Conservation (phyloP, 2,113 vertebrate species). For the Nothobranchius kuhntae region DNA sequence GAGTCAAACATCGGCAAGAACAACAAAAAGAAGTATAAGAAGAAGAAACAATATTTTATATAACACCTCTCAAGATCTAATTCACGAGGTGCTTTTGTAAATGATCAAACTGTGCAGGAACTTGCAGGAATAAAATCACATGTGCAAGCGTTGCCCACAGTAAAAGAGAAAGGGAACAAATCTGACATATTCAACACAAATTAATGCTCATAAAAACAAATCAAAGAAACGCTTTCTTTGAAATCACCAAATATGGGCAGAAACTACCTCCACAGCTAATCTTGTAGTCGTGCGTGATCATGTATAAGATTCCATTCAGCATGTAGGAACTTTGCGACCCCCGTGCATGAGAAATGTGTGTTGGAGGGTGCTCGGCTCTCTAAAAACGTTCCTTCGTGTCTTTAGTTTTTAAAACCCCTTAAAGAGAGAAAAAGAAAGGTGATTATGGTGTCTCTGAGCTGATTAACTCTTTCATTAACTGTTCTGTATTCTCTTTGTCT, state of each 20-base stretch:
- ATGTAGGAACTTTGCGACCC: slow-evolving; percentile 3
- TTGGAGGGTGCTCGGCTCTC: not conserved
- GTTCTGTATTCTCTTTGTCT: slow-evolving; percentile 35
- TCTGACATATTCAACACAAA: too few relatives aligned
- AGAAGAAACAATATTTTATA: too few relatives aligned
- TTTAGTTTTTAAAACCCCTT: slow-evolving; percentile 18
- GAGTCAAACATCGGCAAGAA: too few relatives aligned
- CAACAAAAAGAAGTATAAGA: too few relatives aligned
- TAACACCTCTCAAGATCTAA: too few relatives aligned
- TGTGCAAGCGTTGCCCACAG: too few relatives aligned
- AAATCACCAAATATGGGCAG: not conserved
- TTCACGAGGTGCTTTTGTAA: too few relatives aligned
- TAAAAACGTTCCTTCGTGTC: slow-evolving; percentile 6
- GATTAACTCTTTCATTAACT: slow-evolving; percentile 46
- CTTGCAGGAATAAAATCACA: too few relatives aligned
- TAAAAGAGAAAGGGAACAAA: too few relatives aligned
- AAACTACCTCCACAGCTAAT: not conserved
- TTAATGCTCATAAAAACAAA: too few relatives aligned
- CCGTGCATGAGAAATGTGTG: not conserved
- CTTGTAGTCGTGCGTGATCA: not conserved
- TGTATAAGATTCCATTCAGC: not conserved
- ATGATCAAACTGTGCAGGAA: too few relatives aligned
- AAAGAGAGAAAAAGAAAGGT: slow-evolving; percentile 24
- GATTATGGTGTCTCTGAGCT: slow-evolving; percentile 19
- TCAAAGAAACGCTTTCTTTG: not conserved